Evolutionary conservation across 53 echinoderm and acorn worm species (phyloP), one percentile per base, ranked within the genome.

Genomic region (Actinopyga echinites): DNA sequence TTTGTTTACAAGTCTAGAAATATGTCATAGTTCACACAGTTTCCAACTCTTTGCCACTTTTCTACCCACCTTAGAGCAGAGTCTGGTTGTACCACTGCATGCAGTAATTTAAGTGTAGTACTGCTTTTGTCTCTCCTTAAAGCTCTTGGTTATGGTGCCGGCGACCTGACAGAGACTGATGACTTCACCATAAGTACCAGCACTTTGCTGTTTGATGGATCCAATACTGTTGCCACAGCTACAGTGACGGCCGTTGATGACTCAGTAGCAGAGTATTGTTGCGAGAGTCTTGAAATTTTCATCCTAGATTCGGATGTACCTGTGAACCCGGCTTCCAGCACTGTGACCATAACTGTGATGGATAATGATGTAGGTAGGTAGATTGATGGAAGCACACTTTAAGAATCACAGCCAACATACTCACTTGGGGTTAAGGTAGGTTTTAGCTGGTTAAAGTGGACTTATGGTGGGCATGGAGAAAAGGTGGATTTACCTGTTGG

Each of bases 211-310:
- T 80, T 80, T 38, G 77, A 77, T 56, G 81, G 81, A 4, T 1
- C 10, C 17, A 62, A 24, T 37, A 80, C 63, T 13, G 60, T 61
- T 33, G 63, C 60, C 34, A 80, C 81, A 31, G 81, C 81, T 6
- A 80, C 81, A 6, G 44, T 80, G 29, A 80, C 81, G 22, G 81
- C 63, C 12, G 63, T 80, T 37, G 81, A 80, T 44, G 81, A 80
- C 22, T 15, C 81, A 6, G 10, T 80, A 12, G 60, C 81, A 20
- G 81, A 80, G 43, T 56, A 43, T 17, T 17, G 22, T 9, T 32
- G n/a, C 7, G 81, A 80, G 23, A 80, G 58, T 23, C n/a, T 80
- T 2, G 81, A 80, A 45, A 80, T 80, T 22, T 80, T 61, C 20
- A 45, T 80, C 63, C 6, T 80, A n/a, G 35, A 29, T 9, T 80